These are phyloP conservation scores for Terebella lapidaria DNA, from an alignment of 2,888 invertebrate species.

Conservation along the genomic window DNA sequence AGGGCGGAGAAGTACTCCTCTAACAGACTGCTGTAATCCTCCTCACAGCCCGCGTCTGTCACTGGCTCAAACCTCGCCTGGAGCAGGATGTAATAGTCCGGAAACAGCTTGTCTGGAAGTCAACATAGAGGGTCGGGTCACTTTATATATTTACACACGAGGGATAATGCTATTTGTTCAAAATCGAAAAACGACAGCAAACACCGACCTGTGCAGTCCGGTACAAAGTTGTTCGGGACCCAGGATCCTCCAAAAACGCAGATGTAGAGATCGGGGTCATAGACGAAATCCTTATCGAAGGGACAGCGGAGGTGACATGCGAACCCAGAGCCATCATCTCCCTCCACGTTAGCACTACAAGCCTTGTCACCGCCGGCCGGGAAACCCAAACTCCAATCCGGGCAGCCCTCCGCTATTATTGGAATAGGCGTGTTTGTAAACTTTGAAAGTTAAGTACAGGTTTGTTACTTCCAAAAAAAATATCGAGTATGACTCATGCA, in stretches of 20 bases:
- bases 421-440: no score
- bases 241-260: constrained; percentile 28
- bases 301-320: constrained; percentile 25
- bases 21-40: not conserved
- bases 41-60: not conserved
- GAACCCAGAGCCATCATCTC: constrained; percentile 13
- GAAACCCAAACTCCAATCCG: constrained; percentile 22
- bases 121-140: no score
- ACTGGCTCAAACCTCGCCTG: constrained; percentile 10
- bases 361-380: constrained; percentile 19
- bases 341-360: constrained; percentile 16
- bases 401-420: constrained; percentile 23
- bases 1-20: not conserved
- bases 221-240: constrained; percentile 27
- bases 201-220: constrained; percentile 30
- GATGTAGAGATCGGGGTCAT: constrained; percentile 22
- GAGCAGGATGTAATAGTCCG: constrained; percentile 21
- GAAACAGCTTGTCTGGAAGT: constrained; percentile 18
- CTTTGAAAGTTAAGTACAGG: no score
- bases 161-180: no score
- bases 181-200: no score
- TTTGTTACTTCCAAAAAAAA: no score
- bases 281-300: constrained; percentile 19
- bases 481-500: no score
- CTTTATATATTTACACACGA: no score